Conservation (phyloP, 2,797 vertebrate genomes). For the Chelon auratus region DNA sequence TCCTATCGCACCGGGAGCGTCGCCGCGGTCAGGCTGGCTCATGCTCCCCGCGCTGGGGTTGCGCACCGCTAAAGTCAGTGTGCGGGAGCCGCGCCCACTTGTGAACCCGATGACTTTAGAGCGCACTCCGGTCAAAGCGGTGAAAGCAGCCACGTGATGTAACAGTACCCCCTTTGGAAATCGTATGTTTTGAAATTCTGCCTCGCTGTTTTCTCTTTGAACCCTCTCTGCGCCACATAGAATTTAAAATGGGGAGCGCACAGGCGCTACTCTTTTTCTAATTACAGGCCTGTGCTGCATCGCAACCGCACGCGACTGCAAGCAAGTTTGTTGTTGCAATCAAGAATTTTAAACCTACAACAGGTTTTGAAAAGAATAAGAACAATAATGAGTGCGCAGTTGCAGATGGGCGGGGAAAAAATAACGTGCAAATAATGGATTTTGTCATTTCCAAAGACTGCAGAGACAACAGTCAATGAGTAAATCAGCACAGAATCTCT, state of each 20-base stretch:
- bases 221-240: constrained; percentile 12
- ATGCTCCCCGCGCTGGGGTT: constrained; percentile 14
- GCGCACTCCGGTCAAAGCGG: constrained; percentile 69
- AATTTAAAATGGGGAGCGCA: neutral
- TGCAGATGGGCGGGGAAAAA: neutral
- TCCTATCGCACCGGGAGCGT: constrained; percentile 13
- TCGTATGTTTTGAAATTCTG: constrained; percentile 68
- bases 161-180: constrained; percentile 56
- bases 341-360: neutral
- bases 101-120: constrained; percentile 81
- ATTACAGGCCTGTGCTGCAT: constrained; percentile 6
- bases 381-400: neutral
- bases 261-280: neutral
- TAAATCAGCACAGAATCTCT: neutral
- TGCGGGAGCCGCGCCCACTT: constrained; percentile 78
- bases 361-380: neutral
- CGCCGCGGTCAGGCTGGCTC: constrained; percentile 37
- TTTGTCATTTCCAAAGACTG: neutral
- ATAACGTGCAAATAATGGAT: too few relatives aligned
- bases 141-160: constrained; percentile 71
- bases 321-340: neutral
- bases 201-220: constrained; percentile 40
- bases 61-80: constrained; percentile 28
- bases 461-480: neutral
- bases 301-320: neutral